Base-by-base conservation (phyloP, 2,888 invertebrate species). In the Piscicola geometra region DNA sequence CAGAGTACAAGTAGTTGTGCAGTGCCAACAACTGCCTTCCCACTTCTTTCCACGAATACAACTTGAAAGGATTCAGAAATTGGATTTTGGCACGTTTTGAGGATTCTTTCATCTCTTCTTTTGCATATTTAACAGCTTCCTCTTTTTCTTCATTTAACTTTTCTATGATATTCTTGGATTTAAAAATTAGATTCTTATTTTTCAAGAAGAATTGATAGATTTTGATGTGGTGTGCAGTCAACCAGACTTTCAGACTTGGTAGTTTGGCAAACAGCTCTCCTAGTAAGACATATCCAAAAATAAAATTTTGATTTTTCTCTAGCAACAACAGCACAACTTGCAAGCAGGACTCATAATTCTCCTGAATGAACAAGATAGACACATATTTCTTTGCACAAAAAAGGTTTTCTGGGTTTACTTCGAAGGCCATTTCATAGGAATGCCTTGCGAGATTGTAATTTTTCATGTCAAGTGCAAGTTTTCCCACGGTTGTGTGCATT, bases 301-400 rank as follows among this genome's bases (percentile, higher is more conserved):
- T 18, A 56, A 56, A 56, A 56, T 56, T 56, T 56, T 9, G 5
- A 56, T 56, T 56, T 21, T 56, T 56, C n/a, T 56, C 60, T n/a
- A 56, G n/a, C 9, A 56, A 5, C n/a, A 25, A 5, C 3, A 56
- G 3, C 5, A 56, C 15, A 25, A 56, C n/a, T 21, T 56, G 60
- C 5, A 56, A 56, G 25, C 60, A 56, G n/a, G n/a, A 21, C 25
- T 56, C 60, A n/a, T 56, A 56, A 56, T 56, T 56, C n/a, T 56
- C 60, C n/a, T 56, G 60, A 21, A 56, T 56, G n/a, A 56, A 56
- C 60, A 56, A 56, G n/a, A 56, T 56, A 25, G 60, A 56, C 5
- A 56, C n/a, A n/a, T 56, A 56, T 25, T 56, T 56, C 60, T 56
- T 56, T 18, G 60, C 60, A 56, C 60, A 56, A 56, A 56, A 56